Base-by-base conservation (phyloP, 2,113 vertebrate genomes). In the Semnornis frantzii region DNA sequence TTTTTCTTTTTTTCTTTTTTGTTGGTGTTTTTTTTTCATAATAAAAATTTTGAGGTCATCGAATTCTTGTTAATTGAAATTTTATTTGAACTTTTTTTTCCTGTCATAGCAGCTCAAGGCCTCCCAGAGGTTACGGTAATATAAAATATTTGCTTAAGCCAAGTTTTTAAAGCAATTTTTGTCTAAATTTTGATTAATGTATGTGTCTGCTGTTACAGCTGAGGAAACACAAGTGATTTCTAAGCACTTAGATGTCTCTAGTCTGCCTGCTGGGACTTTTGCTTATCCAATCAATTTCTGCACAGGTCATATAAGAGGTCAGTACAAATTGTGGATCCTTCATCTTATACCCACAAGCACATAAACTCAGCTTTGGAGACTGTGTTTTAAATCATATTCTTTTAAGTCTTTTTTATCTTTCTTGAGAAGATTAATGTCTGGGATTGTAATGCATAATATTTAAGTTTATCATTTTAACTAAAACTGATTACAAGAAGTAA, bases 391-490 rank as follows among this genome's bases (percentile, higher is more conserved):
- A 73, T 84, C 30, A 31, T 16, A 76, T 12, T 3, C n/a, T 69
- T 90, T 93, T 93, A 94, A 84, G 72, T n/a, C n/a, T 42, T 44
- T 86, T 83, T 95, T 96, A 70, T 48, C 33, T 93, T 97, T 95
- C 54, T 83, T 95, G 76, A 90, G 74, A 81, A 95, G 78, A 92
- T 96, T 94, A 92, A 87, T 92, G 20, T 96, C 72, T 96, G 82
- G 93, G 78, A 94, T 93, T 92, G 25, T 44, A 88, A 86, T 95
- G 55, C 37, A 90, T 90, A 96, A 89, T 96, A 93, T 95, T 91
- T 96, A 69, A 96, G 93, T 96, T 92, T 95, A 94, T 96, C 30
- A 91, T 97, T 95, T 93, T 95, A 95, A 94, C 95, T 97, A 93
- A 92, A 95, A 96, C 81, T 93, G 12, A 87, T 78, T 92, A 85